phyloP scores from a whole-genome alignment of 2,797 vertebrate genomes.

The Acrossocheilus fasciatus region DNA sequence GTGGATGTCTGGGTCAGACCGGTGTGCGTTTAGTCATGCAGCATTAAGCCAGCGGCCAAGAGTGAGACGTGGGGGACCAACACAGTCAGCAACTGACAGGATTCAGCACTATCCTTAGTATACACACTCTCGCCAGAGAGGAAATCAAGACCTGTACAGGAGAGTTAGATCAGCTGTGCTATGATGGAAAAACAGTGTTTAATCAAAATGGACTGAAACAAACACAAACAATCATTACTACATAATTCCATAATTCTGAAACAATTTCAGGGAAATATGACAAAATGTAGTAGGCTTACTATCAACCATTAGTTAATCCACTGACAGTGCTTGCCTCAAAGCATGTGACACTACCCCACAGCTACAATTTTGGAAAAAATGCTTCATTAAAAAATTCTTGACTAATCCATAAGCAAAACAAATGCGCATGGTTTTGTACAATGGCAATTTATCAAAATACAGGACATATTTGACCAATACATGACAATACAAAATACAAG shows the following conservation, averaged over 20 bases:
- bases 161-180: background rate
- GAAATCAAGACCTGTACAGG: slow-evolving; percentile 48
- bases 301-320: background rate
- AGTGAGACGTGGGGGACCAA: background rate
- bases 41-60: slow-evolving; percentile 38
- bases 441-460: background rate
- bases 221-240: background rate
- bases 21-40: slow-evolving; percentile 58
- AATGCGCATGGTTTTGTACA: background rate
- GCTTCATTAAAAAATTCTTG: background rate
- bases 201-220: background rate
- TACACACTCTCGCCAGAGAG: slow-evolving; percentile 47
- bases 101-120: slow-evolving; percentile 27
- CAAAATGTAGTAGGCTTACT: background rate
- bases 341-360: background rate
- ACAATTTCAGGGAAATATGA: background rate
- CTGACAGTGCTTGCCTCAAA: background rate
- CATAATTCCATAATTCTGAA: background rate
- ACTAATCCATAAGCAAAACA: background rate
- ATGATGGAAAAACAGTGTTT: background rate
- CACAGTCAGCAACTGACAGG: slow-evolving; percentile 22
- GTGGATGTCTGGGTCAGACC: slow-evolving; percentile 42
- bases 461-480: too few relatives aligned
- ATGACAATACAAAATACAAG: too few relatives aligned
- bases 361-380: background rate